Percentiles rank a stretch among this genome's conserved stretches.
These are phyloP conservation scores for Antidorcas marsupialis DNA, from an alignment of 2,113 vertebrate genomes.

Conservation along the genomic window DNA sequence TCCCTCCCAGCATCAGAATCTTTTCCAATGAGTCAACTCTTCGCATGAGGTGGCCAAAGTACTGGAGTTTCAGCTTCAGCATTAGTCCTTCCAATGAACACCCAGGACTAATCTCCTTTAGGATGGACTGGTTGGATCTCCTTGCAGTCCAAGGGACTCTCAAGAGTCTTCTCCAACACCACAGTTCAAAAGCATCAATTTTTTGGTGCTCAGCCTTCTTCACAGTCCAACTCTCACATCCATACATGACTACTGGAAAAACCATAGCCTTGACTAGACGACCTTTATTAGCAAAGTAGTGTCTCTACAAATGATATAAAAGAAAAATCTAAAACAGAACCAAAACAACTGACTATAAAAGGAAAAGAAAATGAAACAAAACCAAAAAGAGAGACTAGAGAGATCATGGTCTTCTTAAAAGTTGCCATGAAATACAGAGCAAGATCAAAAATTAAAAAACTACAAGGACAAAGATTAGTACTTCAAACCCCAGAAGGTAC, in stretches of 20 bases:
- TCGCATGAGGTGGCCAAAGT: not conserved
- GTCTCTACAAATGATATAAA: not conserved
- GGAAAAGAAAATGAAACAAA: not conserved
- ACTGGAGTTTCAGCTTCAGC: not conserved
- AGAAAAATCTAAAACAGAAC: not conserved
- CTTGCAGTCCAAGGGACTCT: not conserved
- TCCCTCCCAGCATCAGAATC: not conserved
- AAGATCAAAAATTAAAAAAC: not conserved
- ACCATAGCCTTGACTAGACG: not conserved
- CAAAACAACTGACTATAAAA: not conserved
- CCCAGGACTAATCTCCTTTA: too few species aligned
- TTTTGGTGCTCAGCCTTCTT: fast-evolving
- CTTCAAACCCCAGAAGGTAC: not conserved
- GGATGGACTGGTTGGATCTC: not conserved
- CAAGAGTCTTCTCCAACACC: not conserved
- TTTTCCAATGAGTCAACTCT: not conserved
- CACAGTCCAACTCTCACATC: too few species aligned
- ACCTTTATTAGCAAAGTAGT: not conserved
- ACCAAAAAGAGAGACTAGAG: not conserved
- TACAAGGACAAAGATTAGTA: not conserved
- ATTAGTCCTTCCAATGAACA: too few species aligned
- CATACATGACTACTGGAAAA: not conserved
- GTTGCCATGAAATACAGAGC: not conserved
- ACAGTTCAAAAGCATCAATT: not conserved
- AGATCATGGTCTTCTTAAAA: not conserved